These are phyloP conservation scores for Hemitrygon akajei DNA, from an alignment of 2,797 vertebrate genomes.

Conservation along the genomic window DNA sequence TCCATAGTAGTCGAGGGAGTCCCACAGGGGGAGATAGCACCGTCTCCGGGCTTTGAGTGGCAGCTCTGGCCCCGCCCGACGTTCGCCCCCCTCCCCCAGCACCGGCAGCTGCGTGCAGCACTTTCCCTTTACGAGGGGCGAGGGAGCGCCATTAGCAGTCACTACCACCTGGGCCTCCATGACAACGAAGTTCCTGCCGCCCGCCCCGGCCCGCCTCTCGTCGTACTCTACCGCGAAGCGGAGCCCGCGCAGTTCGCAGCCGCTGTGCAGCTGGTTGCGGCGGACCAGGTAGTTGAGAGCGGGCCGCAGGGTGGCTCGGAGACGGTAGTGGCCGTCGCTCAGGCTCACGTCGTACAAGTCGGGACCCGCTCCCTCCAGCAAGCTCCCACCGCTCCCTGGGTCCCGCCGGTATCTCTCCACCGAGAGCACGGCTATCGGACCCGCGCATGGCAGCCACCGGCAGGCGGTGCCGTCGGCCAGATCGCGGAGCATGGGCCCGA, in stretches of 20 bases:
- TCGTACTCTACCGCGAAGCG: slow-evolving; percentile 46
- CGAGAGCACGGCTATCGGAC: not conserved
- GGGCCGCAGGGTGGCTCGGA: slow-evolving; percentile 58
- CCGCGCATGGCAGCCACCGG: not conserved
- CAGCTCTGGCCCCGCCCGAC: slow-evolving; percentile 22
- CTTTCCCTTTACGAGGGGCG: slow-evolving; percentile 39
- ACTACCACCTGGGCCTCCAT: slow-evolving; percentile 39
- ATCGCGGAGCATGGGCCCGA: not conserved
- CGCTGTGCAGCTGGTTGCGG: slow-evolving; percentile 47
- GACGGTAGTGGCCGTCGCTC: slow-evolving; percentile 55
- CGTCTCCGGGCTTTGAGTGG: slow-evolving; percentile 58
- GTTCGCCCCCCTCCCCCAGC: not conserved
- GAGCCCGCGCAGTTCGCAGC: slow-evolving; percentile 44
- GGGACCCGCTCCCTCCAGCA: not conserved
- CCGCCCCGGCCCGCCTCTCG: slow-evolving; percentile 35
- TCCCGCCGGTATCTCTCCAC: slow-evolving; percentile 1
- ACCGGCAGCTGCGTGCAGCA: slow-evolving; percentile 38
- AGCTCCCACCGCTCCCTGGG: not conserved
- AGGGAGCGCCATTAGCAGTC: not conserved
- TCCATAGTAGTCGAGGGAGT: slow-evolving; percentile 55
- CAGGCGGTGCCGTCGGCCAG: too few species aligned
- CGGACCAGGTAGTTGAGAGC: slow-evolving; percentile 55
- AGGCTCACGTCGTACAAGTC: slow-evolving; percentile 58
- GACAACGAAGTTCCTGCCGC: slow-evolving; percentile 41
- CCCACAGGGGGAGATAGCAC: slow-evolving; percentile 62